A percentile compares a stretch with the other conserved stretches of the same genome.
These are phyloP conservation scores for Adoxophyes honmai DNA, from an alignment of 1,140 invertebrate species.

Conservation along the genomic window DNA sequence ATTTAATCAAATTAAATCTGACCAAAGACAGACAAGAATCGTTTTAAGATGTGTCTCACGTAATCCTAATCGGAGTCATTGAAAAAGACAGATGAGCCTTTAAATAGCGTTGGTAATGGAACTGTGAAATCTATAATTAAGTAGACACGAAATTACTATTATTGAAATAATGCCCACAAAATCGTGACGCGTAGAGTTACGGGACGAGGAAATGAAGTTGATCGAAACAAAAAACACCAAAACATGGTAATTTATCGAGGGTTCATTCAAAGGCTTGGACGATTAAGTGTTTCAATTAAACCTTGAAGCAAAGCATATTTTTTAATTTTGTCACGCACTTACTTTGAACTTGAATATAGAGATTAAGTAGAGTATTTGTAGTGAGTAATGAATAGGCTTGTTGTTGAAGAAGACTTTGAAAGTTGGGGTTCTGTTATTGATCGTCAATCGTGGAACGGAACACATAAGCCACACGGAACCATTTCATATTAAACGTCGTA, in stretches of 20 bases:
- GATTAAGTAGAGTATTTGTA: no score
- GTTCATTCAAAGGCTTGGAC: constrained; percentile 1
- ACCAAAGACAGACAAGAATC: no score
- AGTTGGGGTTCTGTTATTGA: no score
- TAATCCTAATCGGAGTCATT: neutral
- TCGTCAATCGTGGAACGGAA: no score
- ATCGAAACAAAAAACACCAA: constrained; percentile 30
- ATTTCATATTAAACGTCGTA: no score
- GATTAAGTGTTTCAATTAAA: constrained; percentile 19
- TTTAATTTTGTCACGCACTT: no score
- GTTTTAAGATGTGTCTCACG: neutral
- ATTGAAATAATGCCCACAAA: constrained; percentile 17
- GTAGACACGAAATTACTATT: constrained; percentile 47
- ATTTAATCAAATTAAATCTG: no score
- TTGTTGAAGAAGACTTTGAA: no score
- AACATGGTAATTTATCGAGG: constrained; percentile 32
- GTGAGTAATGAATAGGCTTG: no score
- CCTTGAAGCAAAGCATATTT: neutral
- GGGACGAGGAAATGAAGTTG: constrained; percentile 43
- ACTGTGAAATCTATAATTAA: constrained; percentile 30
- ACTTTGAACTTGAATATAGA: no score
- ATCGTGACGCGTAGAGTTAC: constrained; percentile 24
- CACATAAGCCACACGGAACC: no score
- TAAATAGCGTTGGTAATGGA: constrained; percentile 9
- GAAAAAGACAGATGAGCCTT: constrained; percentile 11